Conservation (phyloP, 2,888 invertebrate species). For the Erebia palarica region DNA sequence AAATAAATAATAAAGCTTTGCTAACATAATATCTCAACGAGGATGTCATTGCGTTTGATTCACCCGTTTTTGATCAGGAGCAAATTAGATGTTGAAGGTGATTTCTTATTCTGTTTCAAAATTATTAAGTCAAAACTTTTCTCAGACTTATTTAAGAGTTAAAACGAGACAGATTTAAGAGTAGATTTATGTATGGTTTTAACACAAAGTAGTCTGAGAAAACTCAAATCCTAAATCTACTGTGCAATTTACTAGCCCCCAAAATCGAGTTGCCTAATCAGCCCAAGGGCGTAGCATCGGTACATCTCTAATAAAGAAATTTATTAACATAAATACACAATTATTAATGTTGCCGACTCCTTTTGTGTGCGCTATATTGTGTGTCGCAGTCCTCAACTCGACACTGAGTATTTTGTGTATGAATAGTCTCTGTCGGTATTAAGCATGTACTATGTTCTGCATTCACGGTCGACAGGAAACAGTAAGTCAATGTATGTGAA, state of each 20-base stretch:
- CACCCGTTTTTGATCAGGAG: too few species aligned
- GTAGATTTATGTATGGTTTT: too few species aligned
- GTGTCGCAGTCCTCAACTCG: conserved; percentile 24
- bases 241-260: not conserved
- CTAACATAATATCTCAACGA: too few species aligned
- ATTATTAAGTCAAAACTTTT: too few species aligned
- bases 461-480: conserved; percentile 87
- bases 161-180: too few species aligned
- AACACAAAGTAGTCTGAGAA: not conserved
- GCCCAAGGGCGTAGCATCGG: not conserved
- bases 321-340: conserved; percentile 30
- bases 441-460: conserved; percentile 82
- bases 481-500: conserved; percentile 86
- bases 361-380: conserved; percentile 63
- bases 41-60: too few species aligned
- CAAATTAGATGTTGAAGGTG: too few species aligned
- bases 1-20: too few species aligned
- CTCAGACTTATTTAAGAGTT: too few species aligned
- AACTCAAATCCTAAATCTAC: too few species aligned
- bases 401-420: conserved; percentile 57
- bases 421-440: conserved; percentile 68
- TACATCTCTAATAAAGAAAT: conserved; percentile 10
- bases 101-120: too few species aligned
- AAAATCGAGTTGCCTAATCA: not conserved
- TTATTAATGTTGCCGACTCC: conserved; percentile 53